These are phyloP conservation scores for Drosophila azteca DNA, from an alignment of 1,140 invertebrate species.

Conservation along the genomic window DNA sequence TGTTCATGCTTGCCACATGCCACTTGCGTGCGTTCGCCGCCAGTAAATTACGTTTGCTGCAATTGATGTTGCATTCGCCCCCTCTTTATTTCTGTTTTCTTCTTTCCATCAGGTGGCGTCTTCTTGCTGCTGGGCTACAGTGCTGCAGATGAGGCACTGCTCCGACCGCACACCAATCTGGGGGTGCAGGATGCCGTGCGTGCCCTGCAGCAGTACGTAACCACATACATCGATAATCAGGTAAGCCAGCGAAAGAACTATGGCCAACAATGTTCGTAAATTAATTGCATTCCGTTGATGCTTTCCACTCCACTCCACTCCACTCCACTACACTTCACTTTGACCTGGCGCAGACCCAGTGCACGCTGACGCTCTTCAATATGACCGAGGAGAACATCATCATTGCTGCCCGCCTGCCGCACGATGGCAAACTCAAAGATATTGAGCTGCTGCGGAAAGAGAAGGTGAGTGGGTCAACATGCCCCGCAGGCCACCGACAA, in stretches of 20 bases:
- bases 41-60: conserved; percentile 68
- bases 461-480: conserved; percentile 85
- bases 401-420: conserved; percentile 90
- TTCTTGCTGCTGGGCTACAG: conserved; percentile 95
- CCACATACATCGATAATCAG: conserved; percentile 88
- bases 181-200: conserved; percentile 91
- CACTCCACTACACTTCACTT: neutral
- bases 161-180: conserved; percentile 91
- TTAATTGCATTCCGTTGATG: conserved; percentile 58
- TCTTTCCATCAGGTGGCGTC: conserved; percentile 87
- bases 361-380: conserved; percentile 92
- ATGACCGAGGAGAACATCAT: conserved; percentile 94
- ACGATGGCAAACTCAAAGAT: conserved; percentile 86
- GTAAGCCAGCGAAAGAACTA: conserved; percentile 83
- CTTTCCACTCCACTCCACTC: too few species aligned
- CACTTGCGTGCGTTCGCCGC: conserved; percentile 44
- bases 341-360: conserved; percentile 87
- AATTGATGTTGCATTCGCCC: conserved; percentile 57
- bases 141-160: conserved; percentile 92
- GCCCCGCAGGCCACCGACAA: conserved; percentile 33
- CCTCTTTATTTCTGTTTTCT: neutral
- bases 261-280: conserved; percentile 21
- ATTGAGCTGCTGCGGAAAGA: conserved; percentile 87
- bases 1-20: conserved; percentile 40
- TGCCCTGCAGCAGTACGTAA: conserved; percentile 90